Evolutionary conservation across 2,113 vertebrate genomes (phyloP).

Genomic region (Sorex araneus): DNA sequence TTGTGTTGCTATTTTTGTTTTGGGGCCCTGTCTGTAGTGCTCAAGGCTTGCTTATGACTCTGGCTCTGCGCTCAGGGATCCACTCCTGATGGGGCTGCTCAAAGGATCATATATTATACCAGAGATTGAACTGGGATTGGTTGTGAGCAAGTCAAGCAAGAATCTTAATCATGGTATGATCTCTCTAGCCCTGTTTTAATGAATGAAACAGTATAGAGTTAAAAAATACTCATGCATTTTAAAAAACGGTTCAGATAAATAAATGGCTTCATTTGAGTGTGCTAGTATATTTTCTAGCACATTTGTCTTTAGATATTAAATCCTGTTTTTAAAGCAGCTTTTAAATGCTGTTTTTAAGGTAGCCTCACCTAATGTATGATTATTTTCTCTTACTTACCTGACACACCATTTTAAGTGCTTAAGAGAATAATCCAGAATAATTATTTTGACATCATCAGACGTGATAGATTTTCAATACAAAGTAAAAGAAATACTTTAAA

Average conservation of each 20-base stretch:
- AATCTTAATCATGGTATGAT: too few relatives aligned
- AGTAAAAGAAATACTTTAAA: slow-evolving; percentile 21
- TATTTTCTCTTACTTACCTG: slow-evolving; percentile 13
- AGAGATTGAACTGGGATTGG: too few relatives aligned
- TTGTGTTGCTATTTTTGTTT: too few relatives aligned
- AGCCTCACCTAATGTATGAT: not conserved
- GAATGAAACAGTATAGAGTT: not conserved
- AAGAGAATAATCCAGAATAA: not conserved
- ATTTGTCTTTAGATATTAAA: not conserved
- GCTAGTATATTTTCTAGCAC: not conserved
- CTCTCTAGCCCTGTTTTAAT: too few relatives aligned
- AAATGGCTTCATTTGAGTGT: slow-evolving; percentile 5
- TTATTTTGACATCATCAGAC: not conserved
- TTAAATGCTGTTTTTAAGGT: not conserved
- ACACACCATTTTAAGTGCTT: not conserved
- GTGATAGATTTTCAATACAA: not conserved
- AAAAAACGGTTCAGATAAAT: not conserved
- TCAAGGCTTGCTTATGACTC: too few relatives aligned
- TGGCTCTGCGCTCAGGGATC: too few relatives aligned
- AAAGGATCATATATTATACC: too few relatives aligned
- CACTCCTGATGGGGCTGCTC: too few relatives aligned
- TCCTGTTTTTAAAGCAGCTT: too few relatives aligned
- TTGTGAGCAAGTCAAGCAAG: too few relatives aligned
- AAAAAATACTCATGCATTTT: not conserved
- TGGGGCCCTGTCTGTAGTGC: too few relatives aligned